These are phyloP conservation scores for Acanthurus leucopareius DNA, from an alignment of 2,797 vertebrate genomes.

Conservation along the genomic window DNA sequence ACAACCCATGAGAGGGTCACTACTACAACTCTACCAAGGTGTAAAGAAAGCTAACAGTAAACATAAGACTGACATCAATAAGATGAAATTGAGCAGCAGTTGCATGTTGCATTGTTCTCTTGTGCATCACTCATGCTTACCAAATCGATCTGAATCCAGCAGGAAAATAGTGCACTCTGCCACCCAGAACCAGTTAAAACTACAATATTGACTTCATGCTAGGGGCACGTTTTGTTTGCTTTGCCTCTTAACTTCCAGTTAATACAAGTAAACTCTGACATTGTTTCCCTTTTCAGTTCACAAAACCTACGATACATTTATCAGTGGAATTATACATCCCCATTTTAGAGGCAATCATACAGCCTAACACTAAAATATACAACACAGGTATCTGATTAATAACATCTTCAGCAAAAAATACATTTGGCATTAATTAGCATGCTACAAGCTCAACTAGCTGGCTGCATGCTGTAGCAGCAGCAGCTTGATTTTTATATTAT, in stretches of 20 bases:
- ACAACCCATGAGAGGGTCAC: neutral
- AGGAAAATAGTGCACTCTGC: neutral
- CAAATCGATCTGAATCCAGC: neutral
- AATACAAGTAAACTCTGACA: too few relatives aligned
- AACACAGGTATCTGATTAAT: neutral
- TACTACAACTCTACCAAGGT: neutral
- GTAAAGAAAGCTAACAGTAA: neutral
- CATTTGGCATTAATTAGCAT: neutral
- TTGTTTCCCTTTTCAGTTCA: too few relatives aligned
- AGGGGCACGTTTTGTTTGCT: too few relatives aligned
- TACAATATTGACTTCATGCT: too few relatives aligned
- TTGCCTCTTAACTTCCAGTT: too few relatives aligned
- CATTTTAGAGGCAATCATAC: too few relatives aligned
- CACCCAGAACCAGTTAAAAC: too few relatives aligned
- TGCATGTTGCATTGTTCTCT: neutral
- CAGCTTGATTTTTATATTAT: neutral
- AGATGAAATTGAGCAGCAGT: neutral
- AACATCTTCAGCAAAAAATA: neutral
- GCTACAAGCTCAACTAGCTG: neutral
- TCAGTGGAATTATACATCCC: too few relatives aligned
- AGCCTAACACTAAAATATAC: neutral
- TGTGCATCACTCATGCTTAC: neutral
- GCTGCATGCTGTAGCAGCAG: neutral
- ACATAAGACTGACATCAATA: neutral
- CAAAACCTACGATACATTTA: too few relatives aligned